Percentiles rank a stretch among this genome's conserved stretches.
phyloP scores from a whole-genome alignment of 2,113 vertebrate genomes.

The Carlito syrichta region DNA sequence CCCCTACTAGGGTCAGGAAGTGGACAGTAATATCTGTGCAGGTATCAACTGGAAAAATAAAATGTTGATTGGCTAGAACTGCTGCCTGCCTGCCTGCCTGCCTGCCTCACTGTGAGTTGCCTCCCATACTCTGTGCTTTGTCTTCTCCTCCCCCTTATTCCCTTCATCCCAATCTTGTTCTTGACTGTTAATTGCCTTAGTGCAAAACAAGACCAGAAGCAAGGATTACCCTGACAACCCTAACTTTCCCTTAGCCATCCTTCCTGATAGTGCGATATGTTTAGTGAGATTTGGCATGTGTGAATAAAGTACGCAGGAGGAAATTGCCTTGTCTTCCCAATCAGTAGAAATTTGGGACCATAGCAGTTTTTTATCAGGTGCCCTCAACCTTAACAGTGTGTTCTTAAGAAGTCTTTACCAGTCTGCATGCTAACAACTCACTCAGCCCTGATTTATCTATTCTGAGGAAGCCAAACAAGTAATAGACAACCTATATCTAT shows the following conservation, averaged over 20 bases:
- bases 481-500: neutral
- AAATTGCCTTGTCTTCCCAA: constrained; percentile 50
- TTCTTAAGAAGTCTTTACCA: neutral
- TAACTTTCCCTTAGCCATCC: neutral
- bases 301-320: constrained; percentile 62
- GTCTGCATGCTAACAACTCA: neutral
- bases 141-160: neutral
- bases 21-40: constrained; percentile 46
- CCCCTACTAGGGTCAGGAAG: neutral
- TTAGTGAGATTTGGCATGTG: constrained; percentile 48
- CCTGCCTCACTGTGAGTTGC: constrained; percentile 35
- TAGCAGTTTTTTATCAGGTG: neutral
- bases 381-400: neutral
- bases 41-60: constrained; percentile 71
- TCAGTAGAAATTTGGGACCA: neutral
- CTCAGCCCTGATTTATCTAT: neutral
- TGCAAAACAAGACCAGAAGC: constrained; percentile 30
- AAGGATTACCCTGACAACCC: neutral
- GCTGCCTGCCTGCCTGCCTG: constrained; percentile 46
- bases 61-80: constrained; percentile 64
- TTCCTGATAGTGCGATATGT: neutral
- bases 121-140: neutral
- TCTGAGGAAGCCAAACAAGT: neutral
- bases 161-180: neutral
- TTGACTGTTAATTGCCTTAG: neutral